These are phyloP conservation scores for Seriola rivoliana DNA, from an alignment of 2,113 vertebrate species.

Conservation along the genomic window DNA sequence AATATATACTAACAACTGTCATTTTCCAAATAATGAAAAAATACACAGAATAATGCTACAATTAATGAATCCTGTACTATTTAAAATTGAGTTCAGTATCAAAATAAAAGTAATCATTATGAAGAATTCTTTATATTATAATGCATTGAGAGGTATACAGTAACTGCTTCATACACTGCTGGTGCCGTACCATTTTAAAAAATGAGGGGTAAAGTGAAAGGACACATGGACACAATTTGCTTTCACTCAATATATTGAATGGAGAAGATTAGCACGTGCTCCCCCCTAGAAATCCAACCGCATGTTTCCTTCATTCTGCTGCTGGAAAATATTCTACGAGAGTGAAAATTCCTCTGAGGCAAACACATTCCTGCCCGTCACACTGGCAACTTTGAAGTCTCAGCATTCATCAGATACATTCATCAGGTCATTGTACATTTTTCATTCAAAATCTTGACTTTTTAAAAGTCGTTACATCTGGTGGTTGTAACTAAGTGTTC, in stretches of 20 bases:
- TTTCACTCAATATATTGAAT: slow-evolving; percentile 39
- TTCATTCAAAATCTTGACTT: not conserved
- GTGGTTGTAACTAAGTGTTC: too few species aligned
- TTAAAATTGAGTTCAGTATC: not conserved
- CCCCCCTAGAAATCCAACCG: not conserved
- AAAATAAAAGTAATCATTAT: not conserved
- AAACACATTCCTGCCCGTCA: not conserved
- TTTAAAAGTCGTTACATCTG: not conserved
- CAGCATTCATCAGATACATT: not conserved
- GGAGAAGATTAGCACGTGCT: not conserved
- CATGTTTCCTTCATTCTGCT: not conserved
- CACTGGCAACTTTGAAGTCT: slow-evolving; percentile 1
- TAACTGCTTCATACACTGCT: slow-evolving; percentile 19
- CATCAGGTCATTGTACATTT: not conserved
- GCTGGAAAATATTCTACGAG: not conserved
- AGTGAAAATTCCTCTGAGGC: not conserved
- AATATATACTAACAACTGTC: not conserved
- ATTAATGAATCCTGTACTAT: not conserved
- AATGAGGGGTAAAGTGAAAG: not conserved
- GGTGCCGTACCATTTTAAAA: not conserved
- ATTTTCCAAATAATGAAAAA: not conserved
- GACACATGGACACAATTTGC: not conserved
- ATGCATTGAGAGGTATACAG: slow-evolving; percentile 7
- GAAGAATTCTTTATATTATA: not conserved
- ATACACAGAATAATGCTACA: not conserved